Base-by-base conservation (phyloP, 2,797 vertebrate species). In the Aphelocoma californica region DNA sequence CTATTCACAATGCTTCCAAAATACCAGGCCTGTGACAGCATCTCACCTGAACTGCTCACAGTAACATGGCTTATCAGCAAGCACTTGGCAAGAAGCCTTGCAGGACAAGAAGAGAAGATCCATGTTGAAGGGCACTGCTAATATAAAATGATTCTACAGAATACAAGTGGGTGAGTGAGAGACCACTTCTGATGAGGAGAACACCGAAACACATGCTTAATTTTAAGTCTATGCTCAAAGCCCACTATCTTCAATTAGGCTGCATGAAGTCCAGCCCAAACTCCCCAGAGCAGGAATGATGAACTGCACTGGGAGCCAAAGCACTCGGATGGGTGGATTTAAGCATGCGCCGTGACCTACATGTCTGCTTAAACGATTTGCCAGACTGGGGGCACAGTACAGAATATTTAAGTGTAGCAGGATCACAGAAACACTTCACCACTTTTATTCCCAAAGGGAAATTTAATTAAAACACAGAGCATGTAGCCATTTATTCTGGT, bases 11-110 rank as follows among this genome's bases (percentile, higher is more conserved):
- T 1, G 57, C 88, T 82, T 73, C 90, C 71, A 83, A 91, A 95
- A 95, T 89, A 93, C 82, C 94, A 92, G 73, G 70, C 57, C 82
- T 47, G 67, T 92, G 88, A 95, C 86, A 83, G 82, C 96, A 94
- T 92, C 94, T 95, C 88, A 96, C 94, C 92, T 96, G 95, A 95
- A 34, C 40, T 16, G 83, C 88, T 82, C 74, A 48, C 81, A 81
- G 75, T 7, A 90, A 87, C 53, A 8, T 0, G 3, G 72, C 38
- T 67, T 65, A 60, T 90, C 93, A 92, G 81, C 77, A 38, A 62
- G 65, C 8, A 1, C 83, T 65, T 65, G 71, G 81, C 84, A 90
- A 66, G 62, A 54, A 85, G 25, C 70, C 64, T 79, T 12, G 0
- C 77, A 75, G 85, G 82, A 45, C 60, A 84, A 75, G 54, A 66